These are phyloP conservation scores for Halcyon senegalensis DNA, from an alignment of 2,113 vertebrate genomes.

Conservation along the genomic window DNA sequence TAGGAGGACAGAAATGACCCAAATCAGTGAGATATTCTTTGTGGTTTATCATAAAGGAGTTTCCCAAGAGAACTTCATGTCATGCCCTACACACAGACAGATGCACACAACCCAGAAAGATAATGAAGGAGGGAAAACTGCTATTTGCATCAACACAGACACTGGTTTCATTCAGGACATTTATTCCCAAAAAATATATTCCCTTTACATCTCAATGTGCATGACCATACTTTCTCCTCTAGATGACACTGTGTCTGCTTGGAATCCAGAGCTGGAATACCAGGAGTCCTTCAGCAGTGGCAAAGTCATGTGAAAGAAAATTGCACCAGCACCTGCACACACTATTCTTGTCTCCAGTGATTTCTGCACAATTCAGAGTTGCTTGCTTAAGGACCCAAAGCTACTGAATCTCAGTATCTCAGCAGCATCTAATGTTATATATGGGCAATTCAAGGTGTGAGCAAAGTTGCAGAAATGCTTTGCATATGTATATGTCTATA, in stretches of 20 bases:
- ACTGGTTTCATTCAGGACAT: background rate
- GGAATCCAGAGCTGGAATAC: background rate
- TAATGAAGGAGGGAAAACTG: background rate
- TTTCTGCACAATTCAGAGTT: slow-evolving; percentile 4
- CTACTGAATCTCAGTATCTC: background rate
- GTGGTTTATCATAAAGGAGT: slow-evolving; percentile 43
- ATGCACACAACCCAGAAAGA: background rate
- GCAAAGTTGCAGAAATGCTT: background rate
- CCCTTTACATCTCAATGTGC: background rate
- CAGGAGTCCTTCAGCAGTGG: slow-evolving; percentile 9
- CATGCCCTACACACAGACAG: background rate
- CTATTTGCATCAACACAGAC: background rate
- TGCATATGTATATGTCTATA: background rate
- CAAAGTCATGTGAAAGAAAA: slow-evolving; percentile 43
- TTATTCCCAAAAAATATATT: background rate
- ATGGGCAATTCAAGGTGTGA: background rate
- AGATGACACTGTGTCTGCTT: slow-evolving; percentile 69
- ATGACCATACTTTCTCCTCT: slow-evolving; percentile 35
- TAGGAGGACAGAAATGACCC: slow-evolving; percentile 32
- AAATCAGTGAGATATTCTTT: slow-evolving; percentile 21
- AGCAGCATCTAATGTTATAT: background rate
- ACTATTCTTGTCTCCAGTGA: background rate
- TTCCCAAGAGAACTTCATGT: slow-evolving; percentile 33
- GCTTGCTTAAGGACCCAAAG: background rate
- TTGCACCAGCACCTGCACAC: slow-evolving; percentile 31